phyloP scores from a whole-genome alignment of 1,140 invertebrate genomes.

The Pteromalus puparum region DNA sequence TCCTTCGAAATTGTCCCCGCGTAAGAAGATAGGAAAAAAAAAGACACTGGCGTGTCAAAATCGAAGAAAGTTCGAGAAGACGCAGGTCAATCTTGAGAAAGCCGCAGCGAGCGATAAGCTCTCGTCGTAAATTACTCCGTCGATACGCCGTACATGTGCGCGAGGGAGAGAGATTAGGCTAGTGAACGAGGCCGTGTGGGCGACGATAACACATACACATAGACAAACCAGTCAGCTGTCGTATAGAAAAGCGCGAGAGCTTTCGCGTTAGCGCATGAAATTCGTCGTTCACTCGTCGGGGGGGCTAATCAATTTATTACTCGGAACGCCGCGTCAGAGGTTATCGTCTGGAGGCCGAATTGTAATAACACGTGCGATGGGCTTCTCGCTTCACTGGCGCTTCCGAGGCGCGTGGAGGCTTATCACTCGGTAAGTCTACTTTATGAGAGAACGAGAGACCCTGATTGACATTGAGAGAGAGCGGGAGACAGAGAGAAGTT shows the following conservation, averaged over 20 bases:
- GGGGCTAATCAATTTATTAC: background rate
- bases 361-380: conserved; percentile 33
- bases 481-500: background rate
- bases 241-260: background rate
- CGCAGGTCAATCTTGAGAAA: conserved; percentile 7
- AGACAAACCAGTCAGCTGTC: too few relatives aligned
- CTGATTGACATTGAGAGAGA: background rate
- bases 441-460: background rate
- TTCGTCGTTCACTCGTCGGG: conserved; percentile 31
- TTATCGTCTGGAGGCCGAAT: conserved; percentile 37
- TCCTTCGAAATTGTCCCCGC: too few relatives aligned
- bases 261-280: conserved; percentile 48
- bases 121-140: conserved; percentile 23
- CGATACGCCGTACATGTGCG: background rate
- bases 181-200: conserved; percentile 20
- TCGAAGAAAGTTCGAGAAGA: conserved; percentile 2
- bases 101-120: background rate
- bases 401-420: background rate
- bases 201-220: background rate
- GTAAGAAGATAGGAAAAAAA: background rate
- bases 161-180: background rate
- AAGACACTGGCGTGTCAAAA: background rate
- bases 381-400: background rate
- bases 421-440: background rate
- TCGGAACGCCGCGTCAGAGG: conserved; percentile 9